Conservation (phyloP, 2,888 invertebrate species). For the Deladenus siricidicola region DNA sequence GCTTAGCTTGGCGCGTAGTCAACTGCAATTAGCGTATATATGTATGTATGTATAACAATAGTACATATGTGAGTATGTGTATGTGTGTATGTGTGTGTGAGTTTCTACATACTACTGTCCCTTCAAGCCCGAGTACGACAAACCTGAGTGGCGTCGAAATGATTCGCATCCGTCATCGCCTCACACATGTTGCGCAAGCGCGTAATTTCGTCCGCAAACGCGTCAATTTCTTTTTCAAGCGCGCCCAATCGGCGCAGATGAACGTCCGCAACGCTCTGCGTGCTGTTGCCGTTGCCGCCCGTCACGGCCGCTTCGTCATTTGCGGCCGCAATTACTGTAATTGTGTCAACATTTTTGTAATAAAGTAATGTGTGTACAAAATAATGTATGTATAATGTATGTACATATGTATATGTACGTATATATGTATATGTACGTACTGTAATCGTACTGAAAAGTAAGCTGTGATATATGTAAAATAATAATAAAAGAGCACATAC, state of each 20-base stretch:
- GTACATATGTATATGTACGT: too few species aligned
- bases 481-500: too few species aligned
- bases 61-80: conserved; percentile 35
- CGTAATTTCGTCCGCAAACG: conserved; percentile 41
- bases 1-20: conserved; percentile 33
- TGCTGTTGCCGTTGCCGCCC: conserved; percentile 53
- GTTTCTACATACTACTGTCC: too few species aligned
- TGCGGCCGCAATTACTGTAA: background rate
- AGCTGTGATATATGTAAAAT: too few species aligned
- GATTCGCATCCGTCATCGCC: conserved; percentile 66
- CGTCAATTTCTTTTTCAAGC: conserved; percentile 47
- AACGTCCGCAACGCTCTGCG: conserved; percentile 76
- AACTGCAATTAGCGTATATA: conserved; percentile 60
- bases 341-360: too few species aligned
- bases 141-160: conserved; percentile 65
- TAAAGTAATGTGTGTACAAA: too few species aligned
- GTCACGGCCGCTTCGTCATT: background rate
- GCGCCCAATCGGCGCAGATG: conserved; percentile 72
- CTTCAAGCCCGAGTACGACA: too few species aligned
- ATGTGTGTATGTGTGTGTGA: background rate
- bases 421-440: too few species aligned
- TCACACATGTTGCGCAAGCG: conserved; percentile 27
- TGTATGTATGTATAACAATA: background rate
- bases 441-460: too few species aligned
- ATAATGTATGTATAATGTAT: too few species aligned